Base-by-base conservation (phyloP, 2,113 vertebrate genomes). In the Etia nguti region DNA sequence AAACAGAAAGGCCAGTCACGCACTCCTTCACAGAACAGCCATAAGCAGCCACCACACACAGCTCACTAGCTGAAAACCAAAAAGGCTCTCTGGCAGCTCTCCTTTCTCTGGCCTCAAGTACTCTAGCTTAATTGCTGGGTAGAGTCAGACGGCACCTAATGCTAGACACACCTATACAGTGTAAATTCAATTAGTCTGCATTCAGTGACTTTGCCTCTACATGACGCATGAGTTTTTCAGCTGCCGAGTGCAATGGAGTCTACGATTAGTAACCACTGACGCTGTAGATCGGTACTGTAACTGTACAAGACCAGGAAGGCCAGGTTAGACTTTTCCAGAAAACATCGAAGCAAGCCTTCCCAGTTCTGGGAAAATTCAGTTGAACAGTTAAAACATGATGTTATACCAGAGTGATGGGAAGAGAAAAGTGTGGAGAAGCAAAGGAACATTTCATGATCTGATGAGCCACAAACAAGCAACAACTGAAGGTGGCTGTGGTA, bases 121-220 rank as follows among this genome's bases (percentile, higher is more conserved):
- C 59, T 36, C 31, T 1, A 36, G 18, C 10, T 0, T 0, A 62
- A 0, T 2, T 36, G 59, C 31, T 62, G 59, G 59, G 59, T n/a
- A 0, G 59, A 36, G 18, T 36, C 31, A 62, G 59, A 31, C 31
- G 31, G 10, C 59, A n/a, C 59, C 31, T 62, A 62, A 62, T 16
- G 10, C 59, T n/a, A 36, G 0, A 62, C 59, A 6, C 54, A 55
- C 5, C 0, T 29, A n/a, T 65, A 20, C 6, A 62, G 59, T 62
- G 18, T 36, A 1, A 62, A 36, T 38, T 38, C 31, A 65, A 1
- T 0, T 65, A 65, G 31, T 36, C 60, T 65, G 18, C 0, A 65
- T 62, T 62, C 59, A 11, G 31, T 34, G 29, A 20, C 31, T 62
- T 11, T 2, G 59, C 31, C 31, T 62, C 16, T 18, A 0, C 59